phyloP scores from a whole-genome alignment of 2,113 vertebrate species.

The Petromus typicus region DNA sequence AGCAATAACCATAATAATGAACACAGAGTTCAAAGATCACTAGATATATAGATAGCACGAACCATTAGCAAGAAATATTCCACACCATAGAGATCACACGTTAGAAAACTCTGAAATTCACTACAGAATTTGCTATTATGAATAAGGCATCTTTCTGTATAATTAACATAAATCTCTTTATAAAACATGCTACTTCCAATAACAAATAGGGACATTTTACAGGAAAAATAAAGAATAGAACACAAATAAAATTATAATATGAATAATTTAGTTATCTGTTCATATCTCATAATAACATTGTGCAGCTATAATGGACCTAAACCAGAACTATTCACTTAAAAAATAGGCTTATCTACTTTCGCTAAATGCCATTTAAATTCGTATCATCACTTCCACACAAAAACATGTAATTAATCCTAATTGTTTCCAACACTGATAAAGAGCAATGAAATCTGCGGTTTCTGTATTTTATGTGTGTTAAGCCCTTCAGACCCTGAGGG shows the following conservation, averaged over 20 bases:
- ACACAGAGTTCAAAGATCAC: constrained; percentile 78
- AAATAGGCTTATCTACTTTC: constrained; percentile 70
- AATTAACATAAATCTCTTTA: constrained; percentile 80
- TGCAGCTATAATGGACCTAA: constrained; percentile 72
- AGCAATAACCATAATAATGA: constrained; percentile 82
- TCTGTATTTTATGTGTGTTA: constrained; percentile 46
- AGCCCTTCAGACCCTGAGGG: constrained; percentile 53
- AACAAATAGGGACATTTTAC: constrained; percentile 76
- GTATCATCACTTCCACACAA: constrained; percentile 64
- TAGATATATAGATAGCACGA: constrained; percentile 76
- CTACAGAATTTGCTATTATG: constrained; percentile 70
- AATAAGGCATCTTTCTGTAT: constrained; percentile 65
- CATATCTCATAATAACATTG: constrained; percentile 76
- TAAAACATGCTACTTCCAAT: constrained; percentile 77
- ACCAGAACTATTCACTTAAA: constrained; percentile 74
- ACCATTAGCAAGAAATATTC: constrained; percentile 81
- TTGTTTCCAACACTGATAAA: constrained; percentile 66
- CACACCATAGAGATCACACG: constrained; percentile 67
- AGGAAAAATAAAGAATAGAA: constrained; percentile 77
- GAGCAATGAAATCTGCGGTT: constrained; percentile 55
- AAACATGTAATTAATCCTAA: constrained; percentile 77
- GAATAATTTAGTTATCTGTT: constrained; percentile 72
- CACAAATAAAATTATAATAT: constrained; percentile 75
- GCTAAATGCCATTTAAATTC: constrained; percentile 65
- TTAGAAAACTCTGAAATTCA: constrained; percentile 70